A percentile compares a stretch with the other conserved stretches of the same genome.
phyloP scores from a whole-genome alignment of 2,797 vertebrate species.

The Chromis chromis region DNA sequence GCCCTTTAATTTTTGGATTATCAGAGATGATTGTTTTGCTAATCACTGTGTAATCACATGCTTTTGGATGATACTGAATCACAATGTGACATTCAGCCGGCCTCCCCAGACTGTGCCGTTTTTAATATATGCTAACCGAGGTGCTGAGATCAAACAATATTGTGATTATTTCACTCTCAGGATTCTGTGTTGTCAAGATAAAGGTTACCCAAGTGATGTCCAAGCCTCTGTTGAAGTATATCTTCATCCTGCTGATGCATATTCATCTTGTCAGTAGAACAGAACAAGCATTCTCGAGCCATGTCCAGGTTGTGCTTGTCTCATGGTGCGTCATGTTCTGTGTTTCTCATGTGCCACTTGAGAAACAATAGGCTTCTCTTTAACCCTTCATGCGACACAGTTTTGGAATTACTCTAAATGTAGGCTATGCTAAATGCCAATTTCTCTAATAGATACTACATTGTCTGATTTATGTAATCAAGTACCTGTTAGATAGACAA shows the following conservation, averaged over 20 bases:
- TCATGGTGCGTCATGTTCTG: not conserved
- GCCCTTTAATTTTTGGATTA: constrained; percentile 29
- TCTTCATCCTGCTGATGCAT: not conserved
- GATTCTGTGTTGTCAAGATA: not conserved
- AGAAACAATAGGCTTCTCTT: too few species aligned
- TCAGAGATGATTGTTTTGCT: constrained; percentile 29
- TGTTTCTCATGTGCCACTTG: too few species aligned
- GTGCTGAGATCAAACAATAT: not conserved
- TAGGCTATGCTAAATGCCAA: too few species aligned
- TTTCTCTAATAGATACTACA: too few species aligned
- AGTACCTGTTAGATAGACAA: too few species aligned
- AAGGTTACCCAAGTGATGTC: not conserved
- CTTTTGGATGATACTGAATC: constrained; percentile 8
- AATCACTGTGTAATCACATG: constrained; percentile 27
- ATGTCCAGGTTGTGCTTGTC: not conserved
- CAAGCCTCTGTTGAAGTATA: too few species aligned
- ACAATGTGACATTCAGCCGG: not conserved
- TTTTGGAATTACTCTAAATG: too few species aligned
- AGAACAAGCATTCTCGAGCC: constrained; percentile 4
- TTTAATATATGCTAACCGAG: not conserved
- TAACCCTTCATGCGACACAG: too few species aligned
- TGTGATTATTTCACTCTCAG: constrained; percentile 8
- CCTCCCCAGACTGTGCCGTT: too few species aligned
- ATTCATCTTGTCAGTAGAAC: not conserved
- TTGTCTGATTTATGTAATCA: too few species aligned